Conservation (phyloP, 2,113 vertebrate genomes). For the Gnathonemus echidnorhynchus region DNA sequence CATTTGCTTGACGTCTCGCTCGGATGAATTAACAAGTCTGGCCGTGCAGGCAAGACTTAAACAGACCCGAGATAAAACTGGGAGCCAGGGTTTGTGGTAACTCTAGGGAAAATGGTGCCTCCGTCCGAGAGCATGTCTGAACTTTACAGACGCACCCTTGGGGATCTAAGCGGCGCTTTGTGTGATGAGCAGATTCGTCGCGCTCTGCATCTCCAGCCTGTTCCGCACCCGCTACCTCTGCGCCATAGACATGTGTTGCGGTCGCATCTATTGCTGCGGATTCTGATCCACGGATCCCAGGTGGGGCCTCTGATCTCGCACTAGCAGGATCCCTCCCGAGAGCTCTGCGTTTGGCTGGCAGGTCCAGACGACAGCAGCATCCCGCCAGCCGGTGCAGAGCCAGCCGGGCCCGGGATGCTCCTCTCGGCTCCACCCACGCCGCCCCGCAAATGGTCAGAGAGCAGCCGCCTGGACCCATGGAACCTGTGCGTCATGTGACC, state of each 20-base stretch:
- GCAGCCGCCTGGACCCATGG: background rate
- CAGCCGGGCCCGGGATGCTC: background rate
- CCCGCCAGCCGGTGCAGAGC: background rate
- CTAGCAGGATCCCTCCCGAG: background rate
- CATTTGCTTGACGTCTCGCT: background rate
- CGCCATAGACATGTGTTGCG: background rate
- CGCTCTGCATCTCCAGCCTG: background rate
- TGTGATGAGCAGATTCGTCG: background rate
- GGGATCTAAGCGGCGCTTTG: background rate
- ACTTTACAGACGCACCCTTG: background rate
- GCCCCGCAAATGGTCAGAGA: background rate
- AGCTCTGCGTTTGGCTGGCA: background rate
- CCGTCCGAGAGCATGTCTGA: background rate
- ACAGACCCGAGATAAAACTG: background rate
- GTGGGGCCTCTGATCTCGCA: background rate
- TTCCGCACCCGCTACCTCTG: background rate
- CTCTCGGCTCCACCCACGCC: background rate
- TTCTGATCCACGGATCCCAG: background rate
- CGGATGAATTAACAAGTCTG: background rate
- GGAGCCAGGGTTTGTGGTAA: background rate
- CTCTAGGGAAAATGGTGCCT: background rate
- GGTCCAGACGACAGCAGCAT: background rate
- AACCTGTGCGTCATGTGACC: background rate
- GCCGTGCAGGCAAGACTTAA: background rate
- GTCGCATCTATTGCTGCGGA: background rate